Evolutionary conservation across 2,113 vertebrate genomes (phyloP), one percentile per base, ranked within the genome.

Genomic region (Heliornis fulica): DNA sequence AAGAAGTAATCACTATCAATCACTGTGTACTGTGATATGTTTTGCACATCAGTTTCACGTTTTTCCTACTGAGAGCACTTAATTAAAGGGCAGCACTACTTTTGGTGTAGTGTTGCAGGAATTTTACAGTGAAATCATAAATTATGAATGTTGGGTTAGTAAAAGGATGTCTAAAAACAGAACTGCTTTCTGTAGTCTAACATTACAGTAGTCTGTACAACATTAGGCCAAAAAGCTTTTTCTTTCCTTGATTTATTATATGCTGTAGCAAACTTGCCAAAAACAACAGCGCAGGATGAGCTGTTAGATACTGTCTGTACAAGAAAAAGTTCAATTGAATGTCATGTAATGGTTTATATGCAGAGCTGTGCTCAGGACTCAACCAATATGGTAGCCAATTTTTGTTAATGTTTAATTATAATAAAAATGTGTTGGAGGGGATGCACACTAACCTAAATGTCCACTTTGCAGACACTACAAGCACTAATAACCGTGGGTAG

Each of bases 241-340:
- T 98, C 98, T 98, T 97, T 89, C 97, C 89, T 97, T 99, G 99
- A 99, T 99, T 99, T 99, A 99, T 98, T 98, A 98, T 96, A 98
- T 97, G 98, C 98, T 95, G 97, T 88, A 96, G 98, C 81, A 95
- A 98, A 98, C 97, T 98, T 98, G 98, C 98, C 99, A 99, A 99
- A 98, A 98, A 98, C 98, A 99, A 99, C 98, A 98, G 97, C 90
- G 96, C 94, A 97, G 97, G 98, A 98, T 98, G 98, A 98, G 98
- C 98, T 98, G 97, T 76, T 97, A 99, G 98, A 99, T 98, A 98
- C 98, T 92, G 97, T 93, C 97, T 92, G 97, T 95, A 97, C 87
- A 93, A 95, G 95, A 92, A 94, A 97, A 98, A 98, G 99, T 99
- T 99, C 99, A 99, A 69, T 96, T 94, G 97, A 98, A 98, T 99